Evolutionary conservation across 2,797 vertebrate genomes (phyloP).

Genomic region (Neosalanx taihuensis): DNA sequence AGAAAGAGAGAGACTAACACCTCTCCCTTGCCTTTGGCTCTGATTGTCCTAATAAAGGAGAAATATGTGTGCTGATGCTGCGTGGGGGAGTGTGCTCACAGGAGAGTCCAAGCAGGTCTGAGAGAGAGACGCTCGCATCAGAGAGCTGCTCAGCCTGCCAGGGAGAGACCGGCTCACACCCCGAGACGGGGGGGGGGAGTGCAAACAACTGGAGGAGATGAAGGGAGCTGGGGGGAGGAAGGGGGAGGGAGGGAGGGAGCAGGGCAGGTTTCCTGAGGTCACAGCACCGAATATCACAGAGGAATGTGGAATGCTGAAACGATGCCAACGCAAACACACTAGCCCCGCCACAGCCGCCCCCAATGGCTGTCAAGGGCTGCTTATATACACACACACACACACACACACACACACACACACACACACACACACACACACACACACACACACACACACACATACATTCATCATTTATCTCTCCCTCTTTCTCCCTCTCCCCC

Average conservation of each 20-base stretch:
- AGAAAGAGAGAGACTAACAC: constrained; percentile 1
- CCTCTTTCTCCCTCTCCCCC: no score
- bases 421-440: constrained; percentile 9
- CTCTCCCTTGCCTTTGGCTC: constrained; percentile 33
- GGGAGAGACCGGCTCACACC: not conserved
- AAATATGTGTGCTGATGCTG: constrained; percentile 48
- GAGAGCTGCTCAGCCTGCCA: not conserved
- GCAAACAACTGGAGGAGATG: not conserved
- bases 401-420: not conserved
- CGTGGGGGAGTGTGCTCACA: constrained; percentile 30
- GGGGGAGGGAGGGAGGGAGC: constrained; percentile 24
- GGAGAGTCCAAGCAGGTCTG: no score
- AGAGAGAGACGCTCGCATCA: no score
- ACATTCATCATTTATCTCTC: no score
- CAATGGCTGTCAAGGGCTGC: constrained; percentile 66
- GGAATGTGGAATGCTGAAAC: constrained; percentile 81
- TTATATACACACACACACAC: constrained; percentile 58
- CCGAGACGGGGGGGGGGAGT: not conserved
- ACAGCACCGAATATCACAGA: constrained; percentile 79
- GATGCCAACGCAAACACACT: constrained; percentile 78
- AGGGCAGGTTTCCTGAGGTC: constrained; percentile 80
- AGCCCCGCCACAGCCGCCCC: constrained; percentile 61
- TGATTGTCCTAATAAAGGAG: constrained; percentile 56
- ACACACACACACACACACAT: constrained; percentile 1
- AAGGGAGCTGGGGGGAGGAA: not conserved